These are phyloP conservation scores for Castor canadensis DNA, from an alignment of 2,113 vertebrate genomes.

Conservation along the genomic window DNA sequence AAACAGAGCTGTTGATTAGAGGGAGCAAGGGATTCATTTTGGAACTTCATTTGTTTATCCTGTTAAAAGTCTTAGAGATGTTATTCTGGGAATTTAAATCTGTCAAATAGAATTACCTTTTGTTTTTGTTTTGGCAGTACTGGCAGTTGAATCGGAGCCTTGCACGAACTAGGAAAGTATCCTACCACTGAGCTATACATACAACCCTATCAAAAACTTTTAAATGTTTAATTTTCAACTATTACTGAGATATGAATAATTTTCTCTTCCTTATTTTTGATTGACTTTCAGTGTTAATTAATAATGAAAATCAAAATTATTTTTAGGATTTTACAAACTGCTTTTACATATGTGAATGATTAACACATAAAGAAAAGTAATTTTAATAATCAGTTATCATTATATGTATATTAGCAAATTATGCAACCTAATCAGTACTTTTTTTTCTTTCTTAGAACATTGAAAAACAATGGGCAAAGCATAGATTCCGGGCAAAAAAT, in stretches of 20 bases:
- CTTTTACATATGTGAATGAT: not conserved
- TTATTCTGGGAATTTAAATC: slow-evolving; percentile 42
- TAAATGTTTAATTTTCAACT: slow-evolving; percentile 31
- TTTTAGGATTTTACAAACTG: slow-evolving; percentile 53
- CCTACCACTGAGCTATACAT: not conserved
- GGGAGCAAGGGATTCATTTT: not conserved
- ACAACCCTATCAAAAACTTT: not conserved
- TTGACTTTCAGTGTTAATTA: slow-evolving; percentile 21
- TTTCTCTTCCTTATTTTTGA: slow-evolving; percentile 42
- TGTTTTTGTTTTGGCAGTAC: not conserved
- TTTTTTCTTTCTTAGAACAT: not conserved
- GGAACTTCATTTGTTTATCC: slow-evolving; percentile 23
- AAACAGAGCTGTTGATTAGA: slow-evolving; percentile 22
- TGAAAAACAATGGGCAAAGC: not conserved
- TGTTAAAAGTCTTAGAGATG: slow-evolving; percentile 44
- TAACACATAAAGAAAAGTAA: slow-evolving; percentile 22
- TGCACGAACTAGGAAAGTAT: not conserved
- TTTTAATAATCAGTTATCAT: slow-evolving; percentile 30
- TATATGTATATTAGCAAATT: not conserved
- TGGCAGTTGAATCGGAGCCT: not conserved
- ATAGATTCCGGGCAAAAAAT: not conserved
- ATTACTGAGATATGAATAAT: not conserved
- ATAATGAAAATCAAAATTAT: slow-evolving; percentile 44
- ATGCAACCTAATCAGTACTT: not conserved
- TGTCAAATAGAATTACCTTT: not conserved